Base-by-base conservation (phyloP, 2,113 vertebrate genomes). In the Puntigrus tetrazona region DNA sequence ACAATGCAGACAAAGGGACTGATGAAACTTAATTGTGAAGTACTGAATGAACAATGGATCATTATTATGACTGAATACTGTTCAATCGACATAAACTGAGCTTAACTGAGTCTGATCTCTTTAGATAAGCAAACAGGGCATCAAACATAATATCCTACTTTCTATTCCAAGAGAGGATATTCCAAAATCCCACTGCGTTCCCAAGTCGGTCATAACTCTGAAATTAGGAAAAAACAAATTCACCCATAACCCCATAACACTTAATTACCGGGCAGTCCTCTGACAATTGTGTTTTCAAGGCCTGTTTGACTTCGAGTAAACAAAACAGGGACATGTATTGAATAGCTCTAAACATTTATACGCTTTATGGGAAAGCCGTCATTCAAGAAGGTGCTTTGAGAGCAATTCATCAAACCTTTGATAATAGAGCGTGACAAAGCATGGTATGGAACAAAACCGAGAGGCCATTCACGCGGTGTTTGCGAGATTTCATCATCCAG, bases 271-370 rank as follows among this genome's bases (percentile, higher is more conserved):
- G 88, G 85, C 86, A 86, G 89, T 87, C 81, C 82, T 25, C 86
- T 65, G 78, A 89, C 87, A 88, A 88, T 87, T 84, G 85, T 86
- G 85, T 90, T 91, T 91, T 91, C 92, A 93, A 92, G 93, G 92
- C 91, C 91, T 90, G 93, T 91, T 93, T 89, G 88, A 92, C 91
- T 89, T 82, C 22, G 89, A 89, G 90, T 92, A 94, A 93, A 94
- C 93, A 93, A 36, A 86, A 84, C 89, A 90, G 90, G 90, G 92
- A 94, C 93, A 93, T 90, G 92, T 91, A 89, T 91, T 91, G 89
- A 91, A 85, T 88, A 88, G 86, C 86, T 92, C 90, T 86, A 93
- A 94, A 91, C 91, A 93, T 93, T 93, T 93, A 91, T 87, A 87
- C 69, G 89, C 85, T 93, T 92, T 89, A 92, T 45, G 90, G 88